These are phyloP conservation scores for Himalopsyche tibetana DNA, from an alignment of 2,888 invertebrate species.

Conservation along the genomic window DNA sequence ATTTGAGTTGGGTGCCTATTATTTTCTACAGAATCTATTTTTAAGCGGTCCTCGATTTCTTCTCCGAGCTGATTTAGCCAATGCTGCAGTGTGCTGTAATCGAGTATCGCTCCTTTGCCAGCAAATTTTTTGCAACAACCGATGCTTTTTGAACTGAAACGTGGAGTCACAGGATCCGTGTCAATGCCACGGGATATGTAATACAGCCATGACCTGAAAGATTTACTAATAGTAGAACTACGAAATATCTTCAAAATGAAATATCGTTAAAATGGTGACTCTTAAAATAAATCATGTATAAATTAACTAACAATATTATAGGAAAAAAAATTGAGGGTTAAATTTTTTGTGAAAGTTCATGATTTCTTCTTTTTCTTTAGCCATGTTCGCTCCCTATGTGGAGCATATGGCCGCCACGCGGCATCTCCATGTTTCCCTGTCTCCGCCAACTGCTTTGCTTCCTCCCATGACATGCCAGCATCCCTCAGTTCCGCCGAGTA, in stretches of 20 bases:
- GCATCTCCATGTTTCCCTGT: too few relatives aligned
- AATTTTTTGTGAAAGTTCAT: too few relatives aligned
- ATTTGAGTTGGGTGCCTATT: slow-evolving; percentile 88
- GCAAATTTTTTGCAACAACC: slow-evolving; percentile 97
- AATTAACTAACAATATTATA: too few relatives aligned
- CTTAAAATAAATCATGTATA: too few relatives aligned
- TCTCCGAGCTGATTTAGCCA: slow-evolving; percentile 89
- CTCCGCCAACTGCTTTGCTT: too few relatives aligned
- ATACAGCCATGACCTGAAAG: slow-evolving; percentile 86
- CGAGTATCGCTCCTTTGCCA: slow-evolving; percentile 85
- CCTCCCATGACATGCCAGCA: too few relatives aligned
- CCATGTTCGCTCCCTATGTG: too few relatives aligned
- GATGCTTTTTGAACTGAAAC: slow-evolving; percentile 93
- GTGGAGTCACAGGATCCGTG: slow-evolving; percentile 88
- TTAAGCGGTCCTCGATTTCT: slow-evolving; percentile 90
- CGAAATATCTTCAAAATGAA: background rate
- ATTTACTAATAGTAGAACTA: slow-evolving; percentile 63
- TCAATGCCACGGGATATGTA: slow-evolving; percentile 92
- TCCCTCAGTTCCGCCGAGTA: too few relatives aligned
- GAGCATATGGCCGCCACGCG: too few relatives aligned
- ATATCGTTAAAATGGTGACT: too few relatives aligned
- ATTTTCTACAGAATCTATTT: slow-evolving; percentile 88
- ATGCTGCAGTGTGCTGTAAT: slow-evolving; percentile 81
- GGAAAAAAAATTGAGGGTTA: too few relatives aligned
- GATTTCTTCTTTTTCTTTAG: too few relatives aligned